phyloP scores from a whole-genome alignment of 2,113 vertebrate species.

The Phylloscopus trochiloides region DNA sequence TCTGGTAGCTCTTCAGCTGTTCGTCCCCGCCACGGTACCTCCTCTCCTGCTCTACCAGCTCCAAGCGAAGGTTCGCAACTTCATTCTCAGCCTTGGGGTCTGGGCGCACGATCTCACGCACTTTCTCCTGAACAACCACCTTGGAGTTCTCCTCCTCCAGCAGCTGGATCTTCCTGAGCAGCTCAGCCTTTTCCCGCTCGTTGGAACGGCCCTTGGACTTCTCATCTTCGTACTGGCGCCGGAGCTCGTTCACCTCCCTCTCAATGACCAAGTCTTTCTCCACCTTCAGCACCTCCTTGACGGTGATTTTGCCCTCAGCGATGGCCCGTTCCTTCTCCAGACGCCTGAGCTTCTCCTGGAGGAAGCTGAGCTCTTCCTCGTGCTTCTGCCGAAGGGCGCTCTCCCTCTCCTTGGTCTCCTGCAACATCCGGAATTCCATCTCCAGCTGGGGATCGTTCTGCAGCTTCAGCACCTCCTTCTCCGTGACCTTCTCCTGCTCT shows the following conservation, averaged over 20 bases:
- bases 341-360: conserved; percentile 86
- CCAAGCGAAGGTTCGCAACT: conserved; percentile 90
- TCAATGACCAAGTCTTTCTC: conserved; percentile 87
- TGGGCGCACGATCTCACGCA: conserved; percentile 92
- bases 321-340: conserved; percentile 93
- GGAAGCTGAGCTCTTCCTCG: conserved; percentile 88
- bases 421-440: conserved; percentile 81
- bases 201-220: conserved; percentile 79
- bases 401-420: conserved; percentile 83
- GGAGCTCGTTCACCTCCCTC: conserved; percentile 86
- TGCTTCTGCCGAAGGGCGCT: conserved; percentile 76
- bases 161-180: conserved; percentile 85
- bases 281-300: conserved; percentile 94
- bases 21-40: conserved; percentile 82
- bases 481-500: conserved; percentile 86
- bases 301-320: conserved; percentile 91
- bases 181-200: conserved; percentile 83
- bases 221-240: conserved; percentile 87
- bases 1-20: conserved; percentile 82
- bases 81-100: conserved; percentile 94
- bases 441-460: conserved; percentile 93
- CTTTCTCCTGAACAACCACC: conserved; percentile 91
- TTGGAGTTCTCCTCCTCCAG: conserved; percentile 91
- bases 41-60: conserved; percentile 91
- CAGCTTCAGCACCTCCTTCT: conserved; percentile 91